A percentile compares a stretch with the other conserved stretches of the same genome.
Conservation (phyloP, 2,797 vertebrate species). For the Pyrocephalus nanus region DNA sequence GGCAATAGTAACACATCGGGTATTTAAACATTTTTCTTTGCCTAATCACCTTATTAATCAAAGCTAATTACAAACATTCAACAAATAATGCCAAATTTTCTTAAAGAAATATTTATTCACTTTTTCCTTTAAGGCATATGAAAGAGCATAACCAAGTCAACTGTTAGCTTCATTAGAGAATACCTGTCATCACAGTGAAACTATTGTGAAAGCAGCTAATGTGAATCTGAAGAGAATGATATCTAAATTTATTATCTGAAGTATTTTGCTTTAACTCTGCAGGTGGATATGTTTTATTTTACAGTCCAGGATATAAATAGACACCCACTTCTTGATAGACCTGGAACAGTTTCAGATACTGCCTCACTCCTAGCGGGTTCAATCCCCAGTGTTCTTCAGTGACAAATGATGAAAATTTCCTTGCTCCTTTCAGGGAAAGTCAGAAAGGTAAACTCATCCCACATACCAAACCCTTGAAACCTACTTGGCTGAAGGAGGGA, state of each 20-base stretch:
- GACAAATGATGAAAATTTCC: not conserved
- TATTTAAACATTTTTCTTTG: not conserved
- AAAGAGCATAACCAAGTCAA: not conserved
- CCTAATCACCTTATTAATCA: not conserved
- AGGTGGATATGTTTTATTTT: conserved; percentile 22
- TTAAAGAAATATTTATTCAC: not conserved
- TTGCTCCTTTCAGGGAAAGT: not conserved
- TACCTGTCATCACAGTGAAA: conserved; percentile 19
- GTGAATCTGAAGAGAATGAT: not conserved
- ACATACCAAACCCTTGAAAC: not conserved
- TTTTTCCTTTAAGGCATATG: not conserved
- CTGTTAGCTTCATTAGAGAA: conserved; percentile 9
- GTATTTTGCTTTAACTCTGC: conserved; percentile 44
- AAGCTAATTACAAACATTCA: not conserved
- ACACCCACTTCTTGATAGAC: conserved; percentile 26
- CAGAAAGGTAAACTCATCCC: conserved; percentile 6
- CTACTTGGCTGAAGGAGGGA: not conserved
- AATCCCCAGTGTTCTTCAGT: not conserved
- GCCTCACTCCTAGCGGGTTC: not conserved
- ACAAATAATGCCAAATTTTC: not conserved
- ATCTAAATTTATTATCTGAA: conserved; percentile 22
- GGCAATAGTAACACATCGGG: not conserved
- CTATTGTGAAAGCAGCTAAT: conserved; percentile 33
- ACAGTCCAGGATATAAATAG: conserved; percentile 44
- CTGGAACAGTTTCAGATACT: conserved; percentile 9